Base-by-base conservation (phyloP, 2,797 vertebrate species). In the Sorex maritimensis region DNA sequence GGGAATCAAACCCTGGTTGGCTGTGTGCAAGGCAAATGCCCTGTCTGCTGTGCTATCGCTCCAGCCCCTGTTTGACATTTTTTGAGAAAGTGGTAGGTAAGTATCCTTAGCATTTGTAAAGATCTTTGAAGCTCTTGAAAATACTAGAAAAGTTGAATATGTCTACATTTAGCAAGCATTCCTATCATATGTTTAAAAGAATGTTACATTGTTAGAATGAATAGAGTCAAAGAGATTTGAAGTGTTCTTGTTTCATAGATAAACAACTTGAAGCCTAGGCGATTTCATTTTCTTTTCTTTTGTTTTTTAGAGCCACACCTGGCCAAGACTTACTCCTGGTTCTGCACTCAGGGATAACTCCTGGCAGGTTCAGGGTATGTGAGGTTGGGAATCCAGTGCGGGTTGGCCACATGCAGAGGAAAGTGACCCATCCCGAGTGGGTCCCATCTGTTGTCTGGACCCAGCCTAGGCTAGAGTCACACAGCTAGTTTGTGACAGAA, bases 71-170 rank as follows among this genome's bases (percentile, higher is more conserved):
- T 17, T 55, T 83, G 49, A 88, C 73, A 90, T 41, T 72, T 81
- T 93, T 65, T 52, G 72, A 81, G 73, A 86, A 74, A 81, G 44
- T 88, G 23, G 26, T 95, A 5, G 44, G 34, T 3, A 92, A 34
- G 9, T 55, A 63, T 94, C 17, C 65, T 49, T 82, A 94, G 23
- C n/a, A 44, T 67, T 95, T 75, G 49, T 93, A 82, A 89, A 89
- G 23, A 87, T 88, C 14, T 83, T 94, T 80, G 38, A 93, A 69
- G 21, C 38, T 93, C 49, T 94, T 87, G 78, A 88, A 91, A 94
- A 86, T 12, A 55, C 86, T 92, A 38, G 12, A 68, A 91, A 72
- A 72, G 10, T 21, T 67, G 55, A 88, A 46, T 90, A 69, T 79
- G 46, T 88, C 58, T 86, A n/a, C 26, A 34, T 77, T 84, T 95